A percentile compares a stretch with the other conserved stretches of the same genome.
These are phyloP conservation scores for Leptopilina clavipes DNA, from an alignment of 1,140 invertebrate species.

Conservation along the genomic window DNA sequence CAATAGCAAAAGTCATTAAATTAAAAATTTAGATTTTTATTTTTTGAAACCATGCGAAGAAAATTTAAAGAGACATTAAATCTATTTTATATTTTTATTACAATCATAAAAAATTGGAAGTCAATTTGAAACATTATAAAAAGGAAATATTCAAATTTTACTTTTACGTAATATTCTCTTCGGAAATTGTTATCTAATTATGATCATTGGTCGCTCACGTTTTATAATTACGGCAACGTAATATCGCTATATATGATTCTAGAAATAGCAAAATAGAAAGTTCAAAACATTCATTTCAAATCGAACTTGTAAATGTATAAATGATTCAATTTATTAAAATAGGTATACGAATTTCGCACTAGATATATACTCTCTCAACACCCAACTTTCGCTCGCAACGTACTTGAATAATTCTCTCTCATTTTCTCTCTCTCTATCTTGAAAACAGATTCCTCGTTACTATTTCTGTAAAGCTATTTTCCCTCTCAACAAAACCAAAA, in stretches of 20 bases:
- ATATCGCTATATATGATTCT: background rate
- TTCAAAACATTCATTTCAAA: background rate
- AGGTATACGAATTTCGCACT: constrained; percentile 5
- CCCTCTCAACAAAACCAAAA: background rate
- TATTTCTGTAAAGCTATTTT: constrained; percentile 23
- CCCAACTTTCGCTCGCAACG: background rate
- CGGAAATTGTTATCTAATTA: background rate
- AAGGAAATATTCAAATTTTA: background rate
- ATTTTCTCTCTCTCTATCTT: background rate
- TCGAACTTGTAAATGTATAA: constrained; percentile 18
- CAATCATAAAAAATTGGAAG: no score
- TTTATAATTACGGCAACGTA: constrained; percentile 7
- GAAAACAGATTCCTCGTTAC: constrained; percentile 25
- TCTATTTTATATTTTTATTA: no score
- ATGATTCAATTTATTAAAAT: background rate
- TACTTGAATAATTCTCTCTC: background rate
- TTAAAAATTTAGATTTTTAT: no score
- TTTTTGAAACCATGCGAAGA: no score
- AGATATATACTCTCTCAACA: background rate
- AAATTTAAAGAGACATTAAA: no score
- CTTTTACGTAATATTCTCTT: background rate
- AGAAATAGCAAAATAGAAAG: constrained; percentile 12
- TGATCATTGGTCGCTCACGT: background rate
- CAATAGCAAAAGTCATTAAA: no score
- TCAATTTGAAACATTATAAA: background rate